These are phyloP conservation scores for Ceyx melanurus DNA, from an alignment of 2,113 vertebrate species.

Conservation along the genomic window DNA sequence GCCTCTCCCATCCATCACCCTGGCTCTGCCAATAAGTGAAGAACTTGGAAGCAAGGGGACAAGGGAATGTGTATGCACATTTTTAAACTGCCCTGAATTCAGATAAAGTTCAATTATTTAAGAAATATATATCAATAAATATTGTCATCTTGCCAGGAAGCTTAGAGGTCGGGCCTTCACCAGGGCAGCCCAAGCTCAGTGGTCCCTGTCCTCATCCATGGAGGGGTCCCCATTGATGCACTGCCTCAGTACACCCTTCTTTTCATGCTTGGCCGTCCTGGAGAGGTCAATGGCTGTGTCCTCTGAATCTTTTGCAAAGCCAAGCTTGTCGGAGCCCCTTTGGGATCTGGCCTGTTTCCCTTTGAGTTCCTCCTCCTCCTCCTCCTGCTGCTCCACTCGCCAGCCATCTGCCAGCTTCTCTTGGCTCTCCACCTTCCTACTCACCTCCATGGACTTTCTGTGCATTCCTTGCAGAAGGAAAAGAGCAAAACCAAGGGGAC, in stretches of 20 bases:
- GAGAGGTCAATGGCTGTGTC: slow-evolving; percentile 91
- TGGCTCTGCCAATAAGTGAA: background rate
- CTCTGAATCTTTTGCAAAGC: slow-evolving; percentile 56
- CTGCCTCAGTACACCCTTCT: slow-evolving; percentile 55
- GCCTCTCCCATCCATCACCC: background rate
- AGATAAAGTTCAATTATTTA: slow-evolving; percentile 9
- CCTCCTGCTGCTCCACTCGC: slow-evolving; percentile 58
- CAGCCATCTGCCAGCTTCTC: slow-evolving; percentile 73
- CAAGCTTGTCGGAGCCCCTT: slow-evolving; percentile 20
- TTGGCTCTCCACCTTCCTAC: slow-evolving; percentile 77
- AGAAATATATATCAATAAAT: slow-evolving; percentile 54
- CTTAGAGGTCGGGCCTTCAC: background rate
- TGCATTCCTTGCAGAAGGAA: slow-evolving; percentile 86
- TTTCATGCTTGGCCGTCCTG: slow-evolving; percentile 85
- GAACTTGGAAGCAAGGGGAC: background rate
- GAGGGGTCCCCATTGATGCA: background rate
- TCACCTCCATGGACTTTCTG: slow-evolving; percentile 89
- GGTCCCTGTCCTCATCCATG: slow-evolving; percentile 53
- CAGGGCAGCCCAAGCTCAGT: slow-evolving; percentile 18
- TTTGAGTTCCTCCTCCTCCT: slow-evolving; percentile 46
- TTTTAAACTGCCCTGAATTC: slow-evolving; percentile 53
- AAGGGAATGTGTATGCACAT: background rate
- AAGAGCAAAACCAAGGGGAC: background rate
- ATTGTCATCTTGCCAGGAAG: background rate
- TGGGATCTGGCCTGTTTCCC: slow-evolving; percentile 44